phyloP scores from a whole-genome alignment of 2,888 invertebrate species.

The Lepidocyrtoides sp. region DNA sequence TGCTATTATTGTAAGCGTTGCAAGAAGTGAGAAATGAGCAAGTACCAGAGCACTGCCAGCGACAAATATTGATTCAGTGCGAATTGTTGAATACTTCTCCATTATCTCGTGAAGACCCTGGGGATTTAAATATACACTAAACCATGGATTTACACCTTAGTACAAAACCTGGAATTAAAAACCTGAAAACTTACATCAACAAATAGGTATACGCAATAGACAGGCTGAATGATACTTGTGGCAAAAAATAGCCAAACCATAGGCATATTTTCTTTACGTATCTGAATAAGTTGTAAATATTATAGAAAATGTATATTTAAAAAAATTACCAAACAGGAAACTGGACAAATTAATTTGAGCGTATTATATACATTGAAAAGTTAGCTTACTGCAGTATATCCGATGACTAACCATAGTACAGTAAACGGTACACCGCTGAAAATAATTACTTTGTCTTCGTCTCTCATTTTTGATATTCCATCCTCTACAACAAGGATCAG shows the following conservation, averaged over 20 bases:
- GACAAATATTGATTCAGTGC: constrained; percentile 76
- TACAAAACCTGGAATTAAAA: not conserved
- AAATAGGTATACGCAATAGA: constrained; percentile 73
- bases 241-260: constrained; percentile 74
- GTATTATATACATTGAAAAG: not conserved
- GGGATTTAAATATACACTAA: too few species aligned
- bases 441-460: constrained; percentile 79
- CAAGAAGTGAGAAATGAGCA: constrained; percentile 82
- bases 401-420: constrained; percentile 81
- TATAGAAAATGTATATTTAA: not conserved
- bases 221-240: constrained; percentile 77
- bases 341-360: not conserved
- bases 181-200: constrained; percentile 59
- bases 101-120: constrained; percentile 73
- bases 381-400: constrained; percentile 80
- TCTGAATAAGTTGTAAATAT: too few species aligned
- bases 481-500: constrained; percentile 78
- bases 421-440: constrained; percentile 76
- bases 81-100: constrained; percentile 64
- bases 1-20: constrained; percentile 74
- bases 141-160: too few species aligned
- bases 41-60: constrained; percentile 71
- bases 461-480: constrained; percentile 73
- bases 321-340: not conserved
- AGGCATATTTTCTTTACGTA: constrained; percentile 76